A percentile compares a stretch with the other conserved stretches of the same genome.
These are phyloP conservation scores for Porites divaricata DNA, from an alignment of 92 coral and sea anemone genomes.

Conservation along the genomic window DNA sequence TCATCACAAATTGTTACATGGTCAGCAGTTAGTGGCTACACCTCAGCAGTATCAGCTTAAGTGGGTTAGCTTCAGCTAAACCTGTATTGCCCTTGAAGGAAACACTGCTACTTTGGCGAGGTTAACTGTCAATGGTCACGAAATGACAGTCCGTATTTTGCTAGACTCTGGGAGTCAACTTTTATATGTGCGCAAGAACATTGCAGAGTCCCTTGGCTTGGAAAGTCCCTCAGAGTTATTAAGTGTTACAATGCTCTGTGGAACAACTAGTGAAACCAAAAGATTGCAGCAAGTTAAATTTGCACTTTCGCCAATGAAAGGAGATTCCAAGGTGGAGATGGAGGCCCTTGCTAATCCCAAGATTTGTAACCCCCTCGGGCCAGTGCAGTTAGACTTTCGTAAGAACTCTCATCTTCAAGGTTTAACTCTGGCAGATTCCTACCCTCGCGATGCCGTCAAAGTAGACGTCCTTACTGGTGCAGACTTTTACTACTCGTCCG, in stretches of 20 bases:
- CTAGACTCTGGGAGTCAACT: slow-evolving; percentile 24
- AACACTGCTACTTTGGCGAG: slow-evolving; percentile 20
- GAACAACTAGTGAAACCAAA: slow-evolving; percentile 18
- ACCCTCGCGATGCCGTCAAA: slow-evolving; percentile 41
- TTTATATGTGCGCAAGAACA: not conserved
- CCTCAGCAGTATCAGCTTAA: not conserved
- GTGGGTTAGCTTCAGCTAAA: slow-evolving; percentile 36
- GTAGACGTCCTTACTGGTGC: slow-evolving; percentile 64
- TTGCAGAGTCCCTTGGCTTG: not conserved
- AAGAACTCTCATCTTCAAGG: slow-evolving; percentile 39
- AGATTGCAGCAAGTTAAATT: not conserved
- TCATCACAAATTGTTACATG: slow-evolving; percentile 50
- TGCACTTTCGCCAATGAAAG: slow-evolving; percentile 1
- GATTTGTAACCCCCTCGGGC: slow-evolving; percentile 40
- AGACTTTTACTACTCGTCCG: slow-evolving; percentile 42
- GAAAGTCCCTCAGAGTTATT: slow-evolving; percentile 1
- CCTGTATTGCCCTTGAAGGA: slow-evolving; percentile 4
- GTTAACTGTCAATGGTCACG: slow-evolving; percentile 9
- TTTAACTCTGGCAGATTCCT: slow-evolving; percentile 51
- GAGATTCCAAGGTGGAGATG: slow-evolving; percentile 19
- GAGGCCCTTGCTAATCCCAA: slow-evolving; percentile 41
- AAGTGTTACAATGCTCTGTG: slow-evolving; percentile 6
- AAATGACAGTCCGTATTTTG: slow-evolving; percentile 15
- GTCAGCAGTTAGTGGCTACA: not conserved
- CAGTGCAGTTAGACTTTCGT: slow-evolving; percentile 28